Base-by-base conservation (phyloP, 2,797 vertebrate species). In the Cuniculus paca region DNA sequence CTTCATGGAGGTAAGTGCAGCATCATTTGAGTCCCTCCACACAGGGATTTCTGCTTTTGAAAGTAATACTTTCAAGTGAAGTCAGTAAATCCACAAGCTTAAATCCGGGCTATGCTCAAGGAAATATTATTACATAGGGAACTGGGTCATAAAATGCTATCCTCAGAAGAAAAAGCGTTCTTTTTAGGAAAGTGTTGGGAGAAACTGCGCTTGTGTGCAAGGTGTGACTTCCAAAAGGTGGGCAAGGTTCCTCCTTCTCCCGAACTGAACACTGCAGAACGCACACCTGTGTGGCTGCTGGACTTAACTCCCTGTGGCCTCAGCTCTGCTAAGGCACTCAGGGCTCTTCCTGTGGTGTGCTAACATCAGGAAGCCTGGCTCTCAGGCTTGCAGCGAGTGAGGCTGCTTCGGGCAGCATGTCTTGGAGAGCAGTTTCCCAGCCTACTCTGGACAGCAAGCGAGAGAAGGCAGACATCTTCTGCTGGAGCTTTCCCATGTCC, bases 61-160 rank as follows among this genome's bases (percentile, higher is more conserved):
- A 26, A 77, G 28, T 77, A 34, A 63, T 34, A 81, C 58, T 93
- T 94, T 58, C 48, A 79, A 72, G 58, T 34, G n/a, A 95, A 82
- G 54, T 60, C 48, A 91, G n/a, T n/a, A 85, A 89, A 70, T 56
- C 26, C 54, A 5, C 0, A 8, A 63, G 45, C 28, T 83, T 86
- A 56, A 68, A 93, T 75, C 5, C 34, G 56, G 42, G 11, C 22
- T 61, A 14, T 12, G 83, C 17, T 61, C 39, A 60, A 0, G 42
- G 42, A 92, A 78, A 58, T 60, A 60, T 4, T 52, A 87, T 63
- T 42, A 74, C 6, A 88, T 63, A 70, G 2, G 45, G 28, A 90
- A 77, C 20, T 80, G 26, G 20, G 4, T 72, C 34, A 85, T 31
- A 74, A 56, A 80, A 45, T 79, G 11, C 4, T 80, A 45, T n/a